Evolutionary conservation across 1,140 invertebrate genomes (phyloP).

Genomic region (Pomacea maculata): DNA sequence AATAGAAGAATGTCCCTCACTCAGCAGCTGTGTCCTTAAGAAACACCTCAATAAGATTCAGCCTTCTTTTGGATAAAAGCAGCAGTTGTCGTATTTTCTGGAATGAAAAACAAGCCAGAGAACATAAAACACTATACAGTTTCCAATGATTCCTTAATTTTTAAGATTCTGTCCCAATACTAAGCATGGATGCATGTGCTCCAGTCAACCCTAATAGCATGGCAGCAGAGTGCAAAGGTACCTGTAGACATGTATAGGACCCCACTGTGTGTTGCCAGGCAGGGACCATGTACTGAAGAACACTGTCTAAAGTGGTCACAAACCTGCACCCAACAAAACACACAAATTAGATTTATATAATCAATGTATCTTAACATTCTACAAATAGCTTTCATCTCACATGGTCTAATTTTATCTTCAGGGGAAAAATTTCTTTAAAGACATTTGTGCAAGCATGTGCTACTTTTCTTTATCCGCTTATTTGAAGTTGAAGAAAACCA

Average conservation of each 20-base stretch:
- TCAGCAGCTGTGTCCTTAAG: slow-evolving; percentile 58
- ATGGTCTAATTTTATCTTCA: too few relatives aligned
- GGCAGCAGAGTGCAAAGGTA: background rate
- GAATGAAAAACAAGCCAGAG: slow-evolving; percentile 27
- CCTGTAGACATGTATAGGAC: slow-evolving; percentile 27
- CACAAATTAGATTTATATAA: background rate
- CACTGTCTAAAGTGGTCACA: slow-evolving; percentile 58
- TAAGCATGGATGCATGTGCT: background rate
- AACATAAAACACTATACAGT: background rate
- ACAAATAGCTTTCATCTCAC: too few relatives aligned
- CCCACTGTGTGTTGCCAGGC: slow-evolving; percentile 60
- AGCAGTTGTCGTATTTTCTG: slow-evolving; percentile 60
- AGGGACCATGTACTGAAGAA: slow-evolving; percentile 59
- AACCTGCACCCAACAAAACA: slow-evolving; percentile 47
- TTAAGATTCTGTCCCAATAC: background rate
- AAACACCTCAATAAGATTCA: slow-evolving; percentile 60
- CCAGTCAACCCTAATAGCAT: background rate
- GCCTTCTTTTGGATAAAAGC: slow-evolving; percentile 60
- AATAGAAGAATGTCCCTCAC: slow-evolving; percentile 33
- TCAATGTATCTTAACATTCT: background rate
- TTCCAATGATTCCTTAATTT: background rate
- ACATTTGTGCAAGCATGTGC: too few relatives aligned
- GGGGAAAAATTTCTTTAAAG: too few relatives aligned
- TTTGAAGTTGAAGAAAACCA: too few relatives aligned
- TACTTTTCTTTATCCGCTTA: too few relatives aligned